A percentile compares a stretch with the other conserved stretches of the same genome.
Conservation (phyloP, 1,140 invertebrate species). For the Harlomillsia oculata region DNA sequence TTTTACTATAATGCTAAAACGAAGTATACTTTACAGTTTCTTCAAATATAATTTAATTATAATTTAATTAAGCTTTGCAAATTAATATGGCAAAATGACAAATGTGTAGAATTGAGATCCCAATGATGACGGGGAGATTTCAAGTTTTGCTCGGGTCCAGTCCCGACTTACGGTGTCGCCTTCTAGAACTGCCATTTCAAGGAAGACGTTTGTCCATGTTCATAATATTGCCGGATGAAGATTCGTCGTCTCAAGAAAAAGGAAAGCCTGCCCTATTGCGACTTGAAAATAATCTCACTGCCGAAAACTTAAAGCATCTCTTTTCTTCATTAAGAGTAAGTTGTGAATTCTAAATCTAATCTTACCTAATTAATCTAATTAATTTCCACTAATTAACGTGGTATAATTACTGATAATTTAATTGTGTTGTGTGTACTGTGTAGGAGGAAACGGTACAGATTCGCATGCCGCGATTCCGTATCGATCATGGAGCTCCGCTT, state of each 20-base stretch:
- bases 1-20: conserved; percentile 36
- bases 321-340: conserved; percentile 38
- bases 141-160: conserved; percentile 38
- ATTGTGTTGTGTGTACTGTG: conserved; percentile 1
- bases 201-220: conserved; percentile 38
- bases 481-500: conserved; percentile 28
- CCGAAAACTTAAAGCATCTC: conserved; percentile 38
- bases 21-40: too few relatives aligned
- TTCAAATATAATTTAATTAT: too few relatives aligned
- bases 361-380: too few relatives aligned
- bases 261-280: conserved; percentile 1
- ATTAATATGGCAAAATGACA: background rate
- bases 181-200: conserved; percentile 39
- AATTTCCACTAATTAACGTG: too few relatives aligned
- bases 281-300: conserved; percentile 37
- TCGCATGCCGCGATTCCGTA: conserved; percentile 38
- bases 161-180: conserved; percentile 37
- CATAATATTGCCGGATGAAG: conserved; percentile 39
- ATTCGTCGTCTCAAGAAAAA: conserved; percentile 4
- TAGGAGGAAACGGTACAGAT: conserved; percentile 40
- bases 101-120: conserved; percentile 37
- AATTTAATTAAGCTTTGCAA: too few relatives aligned
- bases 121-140: conserved; percentile 40
- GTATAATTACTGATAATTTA: too few relatives aligned
- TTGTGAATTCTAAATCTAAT: background rate